A percentile compares a stretch with the other conserved stretches of the same genome.
Evolutionary conservation across 64 coral and sea anemone species (phyloP).

Genomic region (Porites lutea): DNA sequence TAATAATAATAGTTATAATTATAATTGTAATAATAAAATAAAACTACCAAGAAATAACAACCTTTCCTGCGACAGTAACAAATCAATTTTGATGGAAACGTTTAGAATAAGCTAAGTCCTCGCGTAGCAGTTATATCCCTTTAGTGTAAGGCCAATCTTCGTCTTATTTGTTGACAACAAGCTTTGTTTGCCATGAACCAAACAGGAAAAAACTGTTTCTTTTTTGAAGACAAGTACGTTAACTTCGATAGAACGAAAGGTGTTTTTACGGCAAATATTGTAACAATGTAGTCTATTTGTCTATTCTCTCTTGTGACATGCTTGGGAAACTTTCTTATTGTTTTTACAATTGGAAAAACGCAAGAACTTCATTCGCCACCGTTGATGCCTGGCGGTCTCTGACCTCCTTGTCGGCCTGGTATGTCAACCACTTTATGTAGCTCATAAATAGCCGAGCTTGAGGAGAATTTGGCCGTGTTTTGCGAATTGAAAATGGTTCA

Average conservation of each 20-base stretch:
- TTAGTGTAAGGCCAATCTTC: too few species aligned
- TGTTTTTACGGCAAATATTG: not conserved
- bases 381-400: conserved; percentile 43
- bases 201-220: not conserved
- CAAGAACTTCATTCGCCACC: conserved; percentile 50
- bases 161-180: too few species aligned
- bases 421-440: conserved; percentile 54
- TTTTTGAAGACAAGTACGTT: not conserved
- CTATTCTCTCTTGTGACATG: not conserved
- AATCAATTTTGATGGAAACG: too few species aligned
- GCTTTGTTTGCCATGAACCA: too few species aligned
- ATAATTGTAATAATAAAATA: too few species aligned
- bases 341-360: not conserved
- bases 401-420: conserved; percentile 61
- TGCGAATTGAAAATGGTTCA: conserved; percentile 29
- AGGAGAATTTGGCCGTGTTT: not conserved
- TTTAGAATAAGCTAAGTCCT: too few species aligned
- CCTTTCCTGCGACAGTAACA: not conserved
- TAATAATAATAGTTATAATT: too few species aligned
- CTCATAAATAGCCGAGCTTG: conserved; percentile 53
- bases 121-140: too few species aligned
- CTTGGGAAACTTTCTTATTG: not conserved
- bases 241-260: not conserved
- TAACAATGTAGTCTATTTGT: not conserved
- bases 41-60: too few species aligned